Evolutionary conservation across 2,888 invertebrate genomes (phyloP).

Genomic region (Helobdella robusta): DNA sequence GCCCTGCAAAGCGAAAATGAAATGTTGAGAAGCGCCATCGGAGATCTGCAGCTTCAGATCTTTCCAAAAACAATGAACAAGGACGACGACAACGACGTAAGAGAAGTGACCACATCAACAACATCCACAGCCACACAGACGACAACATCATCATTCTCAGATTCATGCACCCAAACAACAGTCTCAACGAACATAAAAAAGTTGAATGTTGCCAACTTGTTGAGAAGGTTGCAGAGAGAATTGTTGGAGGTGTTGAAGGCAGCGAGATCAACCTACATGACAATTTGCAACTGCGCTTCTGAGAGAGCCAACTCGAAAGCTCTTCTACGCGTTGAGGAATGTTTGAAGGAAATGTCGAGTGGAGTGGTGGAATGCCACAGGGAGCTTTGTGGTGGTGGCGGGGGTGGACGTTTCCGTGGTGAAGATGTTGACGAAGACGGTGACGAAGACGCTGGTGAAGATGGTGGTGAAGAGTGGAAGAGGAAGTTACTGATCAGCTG

Average conservation of each 20-base stretch:
- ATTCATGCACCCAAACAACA: neutral
- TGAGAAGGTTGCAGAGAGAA: neutral
- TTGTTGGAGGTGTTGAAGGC: slow-evolving; percentile 12
- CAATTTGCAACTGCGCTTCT: neutral
- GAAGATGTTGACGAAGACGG: too few species aligned
- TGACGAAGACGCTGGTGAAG: too few species aligned
- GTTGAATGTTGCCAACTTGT: neutral
- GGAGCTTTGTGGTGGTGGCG: neutral
- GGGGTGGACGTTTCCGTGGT: neutral
- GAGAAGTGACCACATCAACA: too few species aligned
- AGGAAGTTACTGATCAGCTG: too few species aligned
- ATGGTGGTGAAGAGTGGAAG: too few species aligned
- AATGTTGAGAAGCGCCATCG: neutral
- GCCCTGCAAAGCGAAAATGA: neutral
- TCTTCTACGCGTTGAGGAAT: slow-evolving; percentile 1
- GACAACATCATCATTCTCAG: neutral
- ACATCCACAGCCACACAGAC: neutral
- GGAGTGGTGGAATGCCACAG: too few species aligned
- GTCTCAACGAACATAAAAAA: neutral
- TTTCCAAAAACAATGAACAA: too few species aligned
- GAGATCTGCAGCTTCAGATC: slow-evolving; percentile 11
- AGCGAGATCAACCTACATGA: neutral
- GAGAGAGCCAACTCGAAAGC: slow-evolving; percentile 16
- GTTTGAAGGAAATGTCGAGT: too few species aligned
- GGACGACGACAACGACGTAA: too few species aligned